Evolutionary conservation across 2,797 vertebrate species (phyloP).

Genomic region (Rhincodon typus): DNA sequence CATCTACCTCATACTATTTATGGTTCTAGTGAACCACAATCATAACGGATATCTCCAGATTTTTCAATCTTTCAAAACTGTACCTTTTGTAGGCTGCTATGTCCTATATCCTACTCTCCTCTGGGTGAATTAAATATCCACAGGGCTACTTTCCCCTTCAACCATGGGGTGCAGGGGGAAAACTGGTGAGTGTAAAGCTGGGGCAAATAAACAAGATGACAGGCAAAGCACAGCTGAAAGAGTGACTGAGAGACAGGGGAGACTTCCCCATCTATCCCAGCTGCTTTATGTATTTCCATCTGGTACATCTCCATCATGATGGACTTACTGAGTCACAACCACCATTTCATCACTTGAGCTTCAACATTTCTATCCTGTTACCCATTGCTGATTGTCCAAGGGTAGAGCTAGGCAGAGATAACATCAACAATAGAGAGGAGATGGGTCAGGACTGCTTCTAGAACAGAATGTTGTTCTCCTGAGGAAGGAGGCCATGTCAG

Average conservation of each 20-base stretch:
- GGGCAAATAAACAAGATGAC: no score
- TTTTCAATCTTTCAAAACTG: background rate
- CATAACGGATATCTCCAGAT: background rate
- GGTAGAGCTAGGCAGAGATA: background rate
- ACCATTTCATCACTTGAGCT: background rate
- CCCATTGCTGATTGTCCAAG: background rate
- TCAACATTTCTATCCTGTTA: background rate
- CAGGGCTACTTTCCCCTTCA: background rate
- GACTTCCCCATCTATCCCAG: background rate
- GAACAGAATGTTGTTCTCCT: background rate
- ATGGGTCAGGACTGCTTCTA: background rate
- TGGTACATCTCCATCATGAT: background rate
- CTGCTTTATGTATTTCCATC: background rate
- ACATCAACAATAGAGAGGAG: background rate
- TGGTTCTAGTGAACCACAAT: no score
- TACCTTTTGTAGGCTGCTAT: background rate
- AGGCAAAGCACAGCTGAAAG: no score
- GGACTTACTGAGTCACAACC: background rate
- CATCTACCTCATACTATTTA: no score
- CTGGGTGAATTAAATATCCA: background rate
- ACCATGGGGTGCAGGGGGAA: background rate
- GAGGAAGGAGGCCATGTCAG: background rate
- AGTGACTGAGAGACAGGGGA: no score
- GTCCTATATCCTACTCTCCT: background rate
- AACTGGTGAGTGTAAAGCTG: no score